Evolutionary conservation across 2,113 vertebrate species (phyloP).

Genomic region (Saiga tatarica): DNA sequence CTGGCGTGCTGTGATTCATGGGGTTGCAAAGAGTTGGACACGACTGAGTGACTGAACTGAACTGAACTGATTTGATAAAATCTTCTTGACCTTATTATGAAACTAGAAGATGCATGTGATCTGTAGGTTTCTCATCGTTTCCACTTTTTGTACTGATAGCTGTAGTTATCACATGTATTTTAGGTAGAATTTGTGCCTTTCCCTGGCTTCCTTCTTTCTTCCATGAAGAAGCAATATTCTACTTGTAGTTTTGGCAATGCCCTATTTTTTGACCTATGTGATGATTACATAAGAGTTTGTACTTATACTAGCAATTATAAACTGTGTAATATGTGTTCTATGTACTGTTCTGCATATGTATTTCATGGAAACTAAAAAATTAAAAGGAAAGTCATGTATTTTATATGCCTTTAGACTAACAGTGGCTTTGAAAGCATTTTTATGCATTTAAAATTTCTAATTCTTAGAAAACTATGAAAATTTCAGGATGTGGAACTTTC

Average conservation of each 20-base stretch:
- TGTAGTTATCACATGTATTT: not conserved
- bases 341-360: not conserved
- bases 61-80: not conserved
- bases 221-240: not conserved
- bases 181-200: not conserved
- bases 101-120: not conserved
- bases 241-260: not conserved
- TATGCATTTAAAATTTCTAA: not conserved
- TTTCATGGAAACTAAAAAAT: not conserved
- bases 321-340: not conserved
- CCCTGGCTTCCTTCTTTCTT: not conserved
- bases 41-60: no score
- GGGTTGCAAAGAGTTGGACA: no score
- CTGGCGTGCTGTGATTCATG: no score
- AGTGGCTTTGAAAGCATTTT: not conserved
- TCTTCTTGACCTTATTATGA: not conserved
- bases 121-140: not conserved
- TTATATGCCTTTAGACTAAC: not conserved
- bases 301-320: not conserved
- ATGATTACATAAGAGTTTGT: not conserved
- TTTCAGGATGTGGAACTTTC: not conserved
- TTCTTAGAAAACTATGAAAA: not conserved
- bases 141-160: not conserved
- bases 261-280: not conserved
- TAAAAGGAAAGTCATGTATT: not conserved